These are phyloP conservation scores for Mongoloraphidia duomilia DNA, from an alignment of 2,888 invertebrate species.

Conservation along the genomic window DNA sequence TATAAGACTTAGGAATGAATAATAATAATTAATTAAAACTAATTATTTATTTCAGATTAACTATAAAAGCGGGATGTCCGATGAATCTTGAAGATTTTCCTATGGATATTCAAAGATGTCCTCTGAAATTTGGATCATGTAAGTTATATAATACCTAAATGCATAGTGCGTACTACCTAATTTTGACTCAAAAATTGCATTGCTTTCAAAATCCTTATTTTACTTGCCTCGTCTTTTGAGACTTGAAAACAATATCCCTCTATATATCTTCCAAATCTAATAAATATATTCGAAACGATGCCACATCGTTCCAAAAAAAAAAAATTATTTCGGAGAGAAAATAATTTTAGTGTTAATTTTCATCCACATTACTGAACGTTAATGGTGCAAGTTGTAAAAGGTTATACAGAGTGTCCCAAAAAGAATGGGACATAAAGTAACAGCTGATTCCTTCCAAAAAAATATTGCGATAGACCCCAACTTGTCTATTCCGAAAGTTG, in stretches of 20 bases:
- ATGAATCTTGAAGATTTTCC: slow-evolving; percentile 79
- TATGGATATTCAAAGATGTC: slow-evolving; percentile 72
- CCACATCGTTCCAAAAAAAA: neutral
- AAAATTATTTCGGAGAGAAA: too few species aligned
- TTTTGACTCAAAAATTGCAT: neutral
- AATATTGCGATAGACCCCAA: too few species aligned
- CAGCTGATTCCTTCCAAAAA: too few species aligned
- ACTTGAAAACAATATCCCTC: neutral
- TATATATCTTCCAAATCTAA: neutral
- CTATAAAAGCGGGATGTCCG: slow-evolving; percentile 70
- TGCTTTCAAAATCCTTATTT: slow-evolving; percentile 1
- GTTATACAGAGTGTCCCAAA: neutral
- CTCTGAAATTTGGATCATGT: slow-evolving; percentile 70
- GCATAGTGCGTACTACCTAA: neutral
- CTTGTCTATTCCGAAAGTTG: too few species aligned
- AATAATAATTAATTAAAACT: neutral
- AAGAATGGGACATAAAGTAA: too few species aligned
- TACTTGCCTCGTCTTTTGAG: neutral
- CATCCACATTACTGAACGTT: neutral
- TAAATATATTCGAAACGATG: neutral
- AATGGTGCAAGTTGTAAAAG: neutral
- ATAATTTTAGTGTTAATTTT: too few species aligned
- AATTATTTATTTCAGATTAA: slow-evolving; percentile 42
- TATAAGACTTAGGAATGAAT: too few species aligned
- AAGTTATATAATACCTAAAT: slow-evolving; percentile 33